Conservation (phyloP, 2,113 vertebrate species). For the Colossoma macropomum region DNA sequence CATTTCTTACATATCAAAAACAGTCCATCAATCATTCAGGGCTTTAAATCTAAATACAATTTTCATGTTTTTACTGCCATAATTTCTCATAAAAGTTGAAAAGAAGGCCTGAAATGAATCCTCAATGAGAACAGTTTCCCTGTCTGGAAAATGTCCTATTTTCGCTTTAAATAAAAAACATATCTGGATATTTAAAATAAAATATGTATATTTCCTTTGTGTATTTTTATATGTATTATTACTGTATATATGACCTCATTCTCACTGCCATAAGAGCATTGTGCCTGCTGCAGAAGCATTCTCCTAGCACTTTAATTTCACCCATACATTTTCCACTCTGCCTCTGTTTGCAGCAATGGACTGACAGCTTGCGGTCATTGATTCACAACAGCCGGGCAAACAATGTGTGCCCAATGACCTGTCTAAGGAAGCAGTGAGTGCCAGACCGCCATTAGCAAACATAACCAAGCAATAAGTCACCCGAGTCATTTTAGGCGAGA, state of each 20-base stretch:
- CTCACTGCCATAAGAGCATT: neutral
- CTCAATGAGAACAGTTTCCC: neutral
- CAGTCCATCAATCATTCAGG: neutral
- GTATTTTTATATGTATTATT: neutral
- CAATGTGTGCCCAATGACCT: constrained; percentile 98
- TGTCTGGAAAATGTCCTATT: neutral
- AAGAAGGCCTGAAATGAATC: neutral
- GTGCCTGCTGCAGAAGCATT: constrained; percentile 1
- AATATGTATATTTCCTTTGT: neutral
- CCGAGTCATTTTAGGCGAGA: neutral
- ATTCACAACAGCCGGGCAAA: constrained; percentile 98
- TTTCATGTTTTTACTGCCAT: neutral
- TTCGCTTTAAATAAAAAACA: neutral
- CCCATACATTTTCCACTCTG: constrained; percentile 10
- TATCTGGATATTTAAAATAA: neutral
- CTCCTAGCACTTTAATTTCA: constrained; percentile 16
- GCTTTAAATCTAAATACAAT: constrained; percentile 2
- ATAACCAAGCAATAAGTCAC: constrained; percentile 14
- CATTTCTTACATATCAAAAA: constrained; percentile 27
- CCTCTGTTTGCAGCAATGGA: constrained; percentile 86
- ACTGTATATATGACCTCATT: neutral
- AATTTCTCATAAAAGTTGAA: constrained; percentile 10
- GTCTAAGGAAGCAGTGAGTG: constrained; percentile 98
- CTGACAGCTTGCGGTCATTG: constrained; percentile 91
- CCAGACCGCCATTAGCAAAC: constrained; percentile 7